Percentiles rank a stretch among this genome's conserved stretches.
Evolutionary conservation across 2,113 vertebrate genomes (phyloP).

Genomic region (Cyprinus carpio): DNA sequence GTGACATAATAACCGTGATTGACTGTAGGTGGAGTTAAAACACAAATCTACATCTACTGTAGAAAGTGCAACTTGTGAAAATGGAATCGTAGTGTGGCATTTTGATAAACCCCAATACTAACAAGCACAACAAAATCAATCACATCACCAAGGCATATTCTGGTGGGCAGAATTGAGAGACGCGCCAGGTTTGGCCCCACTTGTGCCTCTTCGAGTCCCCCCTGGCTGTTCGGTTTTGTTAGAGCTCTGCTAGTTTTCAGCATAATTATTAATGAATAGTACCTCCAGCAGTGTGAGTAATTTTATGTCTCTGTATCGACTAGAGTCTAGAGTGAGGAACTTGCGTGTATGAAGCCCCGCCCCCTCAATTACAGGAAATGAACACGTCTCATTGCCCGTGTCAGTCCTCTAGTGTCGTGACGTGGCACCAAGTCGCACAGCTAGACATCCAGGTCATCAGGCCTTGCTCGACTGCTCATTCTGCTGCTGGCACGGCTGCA

Average conservation of each 20-base stretch:
- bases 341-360: slow-evolving; percentile 58
- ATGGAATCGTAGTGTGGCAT: slow-evolving; percentile 47
- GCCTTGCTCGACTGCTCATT: slow-evolving; percentile 91
- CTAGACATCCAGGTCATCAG: slow-evolving; percentile 95
- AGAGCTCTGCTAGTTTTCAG: slow-evolving; percentile 65
- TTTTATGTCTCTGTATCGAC: slow-evolving; percentile 67
- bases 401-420: slow-evolving; percentile 30
- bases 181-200: slow-evolving; percentile 12
- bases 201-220: slow-evolving; percentile 24
- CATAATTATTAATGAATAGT: slow-evolving; percentile 65
- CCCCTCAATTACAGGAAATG: slow-evolving; percentile 40
- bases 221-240: slow-evolving; percentile 51
- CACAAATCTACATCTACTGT: slow-evolving; percentile 14
- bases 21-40: not conserved
- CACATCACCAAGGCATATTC: slow-evolving; percentile 54
- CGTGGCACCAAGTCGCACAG: slow-evolving; percentile 10
- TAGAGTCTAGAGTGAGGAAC: slow-evolving; percentile 67
- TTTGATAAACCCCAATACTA: not conserved
- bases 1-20: not conserved
- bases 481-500: slow-evolving; percentile 93
- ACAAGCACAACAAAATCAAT: slow-evolving; percentile 33
- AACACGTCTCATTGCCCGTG: not conserved
- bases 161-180: slow-evolving; percentile 42
- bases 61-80: slow-evolving; percentile 54
- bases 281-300: slow-evolving; percentile 76